Conservation (phyloP, 2,113 vertebrate species). For the Numenius arquata region DNA sequence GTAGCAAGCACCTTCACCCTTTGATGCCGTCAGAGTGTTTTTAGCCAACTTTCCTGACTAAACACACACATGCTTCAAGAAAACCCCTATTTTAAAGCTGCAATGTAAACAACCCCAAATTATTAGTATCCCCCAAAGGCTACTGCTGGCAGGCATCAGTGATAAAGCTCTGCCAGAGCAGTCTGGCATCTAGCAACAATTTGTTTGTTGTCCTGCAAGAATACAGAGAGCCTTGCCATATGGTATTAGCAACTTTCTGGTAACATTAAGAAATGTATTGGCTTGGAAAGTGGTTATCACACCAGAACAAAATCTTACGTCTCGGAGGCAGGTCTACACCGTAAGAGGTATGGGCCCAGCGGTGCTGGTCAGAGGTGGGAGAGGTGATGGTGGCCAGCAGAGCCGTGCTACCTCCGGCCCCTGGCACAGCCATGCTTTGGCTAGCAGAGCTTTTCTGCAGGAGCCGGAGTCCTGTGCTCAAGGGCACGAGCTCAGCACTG, state of each 20-base stretch:
- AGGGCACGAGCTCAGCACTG: neutral
- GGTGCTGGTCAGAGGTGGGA: neutral
- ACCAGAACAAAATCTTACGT: neutral
- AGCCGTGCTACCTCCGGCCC: neutral
- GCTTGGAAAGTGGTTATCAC: constrained; percentile 56
- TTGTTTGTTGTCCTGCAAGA: constrained; percentile 70
- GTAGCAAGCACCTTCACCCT: neutral
- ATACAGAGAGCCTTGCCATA: constrained; percentile 59
- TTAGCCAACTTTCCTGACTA: constrained; percentile 25
- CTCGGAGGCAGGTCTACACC: neutral
- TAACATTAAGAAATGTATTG: constrained; percentile 65
- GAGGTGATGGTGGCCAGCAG: neutral
- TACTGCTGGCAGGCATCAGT: constrained; percentile 58
- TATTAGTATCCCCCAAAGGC: constrained; percentile 61
- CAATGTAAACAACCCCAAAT: constrained; percentile 49
- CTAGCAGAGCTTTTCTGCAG: neutral
- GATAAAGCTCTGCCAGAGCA: constrained; percentile 62
- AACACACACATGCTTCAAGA: constrained; percentile 33
- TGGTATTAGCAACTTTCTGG: constrained; percentile 67
- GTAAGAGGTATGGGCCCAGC: neutral
- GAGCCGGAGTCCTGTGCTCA: neutral
- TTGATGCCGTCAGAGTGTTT: neutral
- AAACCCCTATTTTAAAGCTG: constrained; percentile 50
- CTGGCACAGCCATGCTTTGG: neutral
- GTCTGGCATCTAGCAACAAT: constrained; percentile 65